phyloP scores from a whole-genome alignment of 2,888 invertebrate species.

The Galeruca laticollis region DNA sequence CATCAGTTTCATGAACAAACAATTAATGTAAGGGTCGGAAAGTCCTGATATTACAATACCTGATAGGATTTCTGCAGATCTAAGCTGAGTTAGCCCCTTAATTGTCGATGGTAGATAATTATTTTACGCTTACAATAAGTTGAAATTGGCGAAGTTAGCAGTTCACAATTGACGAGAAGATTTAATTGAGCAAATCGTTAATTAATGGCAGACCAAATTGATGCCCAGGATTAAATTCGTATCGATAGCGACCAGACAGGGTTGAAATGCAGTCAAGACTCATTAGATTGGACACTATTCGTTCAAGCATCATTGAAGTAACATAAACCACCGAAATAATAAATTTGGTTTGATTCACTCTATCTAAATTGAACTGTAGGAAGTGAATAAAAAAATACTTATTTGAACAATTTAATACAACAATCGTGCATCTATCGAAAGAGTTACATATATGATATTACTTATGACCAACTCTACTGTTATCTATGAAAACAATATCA shows the following conservation, averaged over 20 bases:
- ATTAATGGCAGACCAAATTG: slow-evolving; percentile 35
- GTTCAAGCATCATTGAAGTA: too few species aligned
- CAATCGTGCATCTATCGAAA: too few species aligned
- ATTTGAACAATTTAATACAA: too few species aligned
- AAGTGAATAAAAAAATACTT: too few species aligned
- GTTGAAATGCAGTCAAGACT: not conserved
- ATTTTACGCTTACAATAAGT: slow-evolving; percentile 43
- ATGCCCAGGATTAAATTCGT: slow-evolving; percentile 3
- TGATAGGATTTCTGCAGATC: not conserved
- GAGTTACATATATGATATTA: too few species aligned
- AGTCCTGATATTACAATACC: not conserved
- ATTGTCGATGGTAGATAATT: slow-evolving; percentile 41
- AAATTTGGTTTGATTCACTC: too few species aligned
- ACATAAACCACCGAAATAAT: too few species aligned
- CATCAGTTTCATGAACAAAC: not conserved
- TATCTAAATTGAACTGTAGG: too few species aligned
- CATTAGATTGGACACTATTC: too few species aligned
- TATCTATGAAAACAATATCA: too few species aligned
- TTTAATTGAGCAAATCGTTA: slow-evolving; percentile 52
- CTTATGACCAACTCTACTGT: too few species aligned
- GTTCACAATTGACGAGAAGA: slow-evolving; percentile 45
- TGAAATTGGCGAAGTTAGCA: slow-evolving; percentile 45
- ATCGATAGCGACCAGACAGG: not conserved
- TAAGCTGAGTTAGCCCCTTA: slow-evolving; percentile 13
- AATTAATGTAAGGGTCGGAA: not conserved